Evolutionary conservation across 2,797 vertebrate species (phyloP).

Genomic region (Poliocrania exsul): DNA sequence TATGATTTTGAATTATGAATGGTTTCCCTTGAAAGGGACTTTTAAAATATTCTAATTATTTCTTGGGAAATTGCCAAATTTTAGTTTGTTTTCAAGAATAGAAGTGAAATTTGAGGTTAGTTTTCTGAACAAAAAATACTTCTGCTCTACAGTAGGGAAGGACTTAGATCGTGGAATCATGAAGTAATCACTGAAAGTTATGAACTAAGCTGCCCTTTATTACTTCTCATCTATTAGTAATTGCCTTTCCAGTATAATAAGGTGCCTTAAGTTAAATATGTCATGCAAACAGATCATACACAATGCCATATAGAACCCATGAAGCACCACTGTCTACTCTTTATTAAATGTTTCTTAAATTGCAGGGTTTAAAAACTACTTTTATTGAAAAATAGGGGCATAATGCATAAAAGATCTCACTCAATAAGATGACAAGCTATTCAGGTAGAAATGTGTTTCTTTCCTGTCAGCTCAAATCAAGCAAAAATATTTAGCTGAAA

Average conservation of each 20-base stretch:
- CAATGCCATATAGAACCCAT: background rate
- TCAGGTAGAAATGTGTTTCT: background rate
- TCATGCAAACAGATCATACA: background rate
- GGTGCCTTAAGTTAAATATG: background rate
- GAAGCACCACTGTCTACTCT: background rate
- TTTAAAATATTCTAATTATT: background rate
- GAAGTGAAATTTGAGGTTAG: background rate
- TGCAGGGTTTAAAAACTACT: background rate
- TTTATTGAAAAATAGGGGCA: background rate
- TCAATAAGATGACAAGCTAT: background rate
- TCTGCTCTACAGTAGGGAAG: background rate
- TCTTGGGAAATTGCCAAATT: background rate
- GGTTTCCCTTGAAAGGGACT: background rate
- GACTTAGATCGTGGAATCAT: background rate
- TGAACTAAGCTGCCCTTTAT: background rate
- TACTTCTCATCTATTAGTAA: fast-evolving
- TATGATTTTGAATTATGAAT: background rate
- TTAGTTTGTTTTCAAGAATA: background rate
- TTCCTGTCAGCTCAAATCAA: background rate
- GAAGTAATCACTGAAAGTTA: background rate
- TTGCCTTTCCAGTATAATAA: background rate
- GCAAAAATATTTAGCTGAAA: background rate
- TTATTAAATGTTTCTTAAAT: background rate
- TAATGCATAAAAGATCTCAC: background rate
- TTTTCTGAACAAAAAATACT: background rate